Evolutionary conservation across 1,140 invertebrate species (phyloP).

Genomic region (Drosophila sp.): DNA sequence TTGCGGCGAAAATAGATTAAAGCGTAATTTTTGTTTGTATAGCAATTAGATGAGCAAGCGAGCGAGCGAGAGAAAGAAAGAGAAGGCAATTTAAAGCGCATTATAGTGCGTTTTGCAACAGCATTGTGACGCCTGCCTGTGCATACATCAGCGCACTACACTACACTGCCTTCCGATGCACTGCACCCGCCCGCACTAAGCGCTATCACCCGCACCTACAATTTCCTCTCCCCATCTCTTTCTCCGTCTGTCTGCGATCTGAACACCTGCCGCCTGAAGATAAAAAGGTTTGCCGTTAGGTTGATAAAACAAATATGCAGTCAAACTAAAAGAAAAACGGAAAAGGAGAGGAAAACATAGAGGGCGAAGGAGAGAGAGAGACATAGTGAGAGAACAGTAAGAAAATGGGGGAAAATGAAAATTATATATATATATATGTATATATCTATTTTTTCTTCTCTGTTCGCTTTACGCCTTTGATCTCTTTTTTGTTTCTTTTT

Average conservation of each 20-base stretch:
- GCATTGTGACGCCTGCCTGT: slow-evolving; percentile 51
- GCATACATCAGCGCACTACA: slow-evolving; percentile 25
- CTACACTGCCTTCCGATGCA: background rate
- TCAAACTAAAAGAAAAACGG: slow-evolving; percentile 21
- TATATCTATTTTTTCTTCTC: slow-evolving; percentile 40
- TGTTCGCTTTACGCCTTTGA: slow-evolving; percentile 44
- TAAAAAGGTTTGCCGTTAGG: slow-evolving; percentile 54
- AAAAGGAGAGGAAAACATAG: background rate
- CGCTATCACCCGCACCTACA: background rate
- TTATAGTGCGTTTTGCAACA: slow-evolving; percentile 75
- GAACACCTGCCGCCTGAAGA: slow-evolving; percentile 42
- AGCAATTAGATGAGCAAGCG: slow-evolving; percentile 59
- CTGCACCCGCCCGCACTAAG: slow-evolving; percentile 27
- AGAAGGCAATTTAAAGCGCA: slow-evolving; percentile 74
- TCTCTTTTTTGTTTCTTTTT: slow-evolving; percentile 27
- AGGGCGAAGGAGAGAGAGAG: slow-evolving; percentile 1
- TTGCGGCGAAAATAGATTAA: slow-evolving; percentile 75
- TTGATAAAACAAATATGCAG: slow-evolving; percentile 70
- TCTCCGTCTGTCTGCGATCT: slow-evolving; percentile 22
- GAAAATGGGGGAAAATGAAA: slow-evolving; percentile 64
- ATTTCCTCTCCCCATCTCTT: background rate
- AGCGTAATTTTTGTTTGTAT: slow-evolving; percentile 80
- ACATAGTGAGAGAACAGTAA: slow-evolving; percentile 59
- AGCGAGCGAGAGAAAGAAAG: slow-evolving; percentile 51
- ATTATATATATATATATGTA: slow-evolving; percentile 47